phyloP scores from a whole-genome alignment of 92 coral and sea anemone species.

The Metridium senile region DNA sequence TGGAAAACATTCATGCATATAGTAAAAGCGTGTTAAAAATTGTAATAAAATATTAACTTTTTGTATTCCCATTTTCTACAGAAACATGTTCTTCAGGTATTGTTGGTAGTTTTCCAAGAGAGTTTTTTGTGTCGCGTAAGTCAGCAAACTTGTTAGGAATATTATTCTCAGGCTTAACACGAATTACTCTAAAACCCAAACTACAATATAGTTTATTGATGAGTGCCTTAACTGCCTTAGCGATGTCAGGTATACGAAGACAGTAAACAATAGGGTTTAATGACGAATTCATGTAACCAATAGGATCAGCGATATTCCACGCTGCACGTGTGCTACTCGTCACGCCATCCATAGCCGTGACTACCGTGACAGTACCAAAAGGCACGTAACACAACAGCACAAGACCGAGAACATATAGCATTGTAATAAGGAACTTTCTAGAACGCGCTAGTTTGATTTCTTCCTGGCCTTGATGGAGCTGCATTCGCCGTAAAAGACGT shows the following conservation, averaged over 20 bases:
- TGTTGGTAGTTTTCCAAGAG: background rate
- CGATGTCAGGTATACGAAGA: slow-evolving; percentile 26
- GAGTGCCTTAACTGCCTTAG: slow-evolving; percentile 1
- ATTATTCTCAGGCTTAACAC: background rate
- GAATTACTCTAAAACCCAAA: background rate
- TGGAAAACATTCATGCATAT: no score
- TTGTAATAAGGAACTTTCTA: slow-evolving; percentile 20
- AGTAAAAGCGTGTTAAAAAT: no score
- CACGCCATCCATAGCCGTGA: slow-evolving; percentile 24
- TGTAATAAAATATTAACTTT: no score
- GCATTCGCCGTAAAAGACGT: slow-evolving; percentile 13
- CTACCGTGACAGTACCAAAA: slow-evolving; percentile 23
- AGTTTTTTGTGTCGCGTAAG: background rate
- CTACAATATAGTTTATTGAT: background rate
- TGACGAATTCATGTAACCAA: slow-evolving; percentile 33
- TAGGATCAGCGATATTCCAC: slow-evolving; percentile 30
- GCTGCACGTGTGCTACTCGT: slow-evolving; percentile 29
- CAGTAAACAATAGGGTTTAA: slow-evolving; percentile 31
- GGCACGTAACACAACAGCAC: slow-evolving; percentile 33
- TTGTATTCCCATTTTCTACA: background rate
- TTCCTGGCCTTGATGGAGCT: slow-evolving; percentile 20
- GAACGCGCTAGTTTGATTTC: slow-evolving; percentile 24
- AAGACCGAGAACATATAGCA: slow-evolving; percentile 26
- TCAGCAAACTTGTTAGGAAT: background rate
- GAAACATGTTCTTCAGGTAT: slow-evolving; percentile 14